A percentile compares a stretch with the other conserved stretches of the same genome.
These are phyloP conservation scores for Myotis lucifugus DNA, from an alignment of 2,113 vertebrate genomes.

Conservation along the genomic window DNA sequence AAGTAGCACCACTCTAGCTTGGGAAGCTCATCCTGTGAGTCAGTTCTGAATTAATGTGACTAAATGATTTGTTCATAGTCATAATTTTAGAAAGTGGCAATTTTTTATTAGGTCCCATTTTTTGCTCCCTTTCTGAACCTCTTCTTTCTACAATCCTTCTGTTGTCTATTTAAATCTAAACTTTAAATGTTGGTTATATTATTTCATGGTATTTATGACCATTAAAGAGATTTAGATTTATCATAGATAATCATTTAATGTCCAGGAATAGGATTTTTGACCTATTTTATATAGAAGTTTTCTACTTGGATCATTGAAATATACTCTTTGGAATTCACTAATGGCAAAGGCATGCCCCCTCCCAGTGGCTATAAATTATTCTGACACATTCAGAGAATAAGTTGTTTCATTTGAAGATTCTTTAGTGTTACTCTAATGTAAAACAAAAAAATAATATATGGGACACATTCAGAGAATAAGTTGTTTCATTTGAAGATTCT, in stretches of 20 bases:
- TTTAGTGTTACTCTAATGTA: not conserved
- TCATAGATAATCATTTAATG: not conserved
- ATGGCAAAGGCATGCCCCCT: not conserved
- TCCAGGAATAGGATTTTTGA: not conserved
- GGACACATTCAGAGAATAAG: not conserved
- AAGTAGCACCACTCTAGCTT: not conserved
- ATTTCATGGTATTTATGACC: not conserved
- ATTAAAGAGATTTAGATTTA: not conserved
- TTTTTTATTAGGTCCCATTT: not conserved
- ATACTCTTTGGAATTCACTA: not conserved
- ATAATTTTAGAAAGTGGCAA: not conserved
- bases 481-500: not conserved
- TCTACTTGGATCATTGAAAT: not conserved
- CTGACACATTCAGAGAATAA: not conserved
- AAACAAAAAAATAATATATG: not conserved
- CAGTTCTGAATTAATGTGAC: not conserved
- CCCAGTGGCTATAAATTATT: not conserved
- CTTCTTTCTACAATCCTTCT: not conserved
- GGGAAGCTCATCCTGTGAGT: not conserved
- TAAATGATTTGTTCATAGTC: not conserved
- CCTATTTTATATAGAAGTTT: not conserved
- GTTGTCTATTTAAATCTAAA: not conserved
- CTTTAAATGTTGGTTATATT: not conserved
- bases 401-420: not conserved
- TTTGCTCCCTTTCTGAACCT: not conserved